Evolutionary conservation across 2,888 invertebrate species (phyloP), one percentile per base, ranked within the genome.

Genomic region (Myopa testacea): DNA sequence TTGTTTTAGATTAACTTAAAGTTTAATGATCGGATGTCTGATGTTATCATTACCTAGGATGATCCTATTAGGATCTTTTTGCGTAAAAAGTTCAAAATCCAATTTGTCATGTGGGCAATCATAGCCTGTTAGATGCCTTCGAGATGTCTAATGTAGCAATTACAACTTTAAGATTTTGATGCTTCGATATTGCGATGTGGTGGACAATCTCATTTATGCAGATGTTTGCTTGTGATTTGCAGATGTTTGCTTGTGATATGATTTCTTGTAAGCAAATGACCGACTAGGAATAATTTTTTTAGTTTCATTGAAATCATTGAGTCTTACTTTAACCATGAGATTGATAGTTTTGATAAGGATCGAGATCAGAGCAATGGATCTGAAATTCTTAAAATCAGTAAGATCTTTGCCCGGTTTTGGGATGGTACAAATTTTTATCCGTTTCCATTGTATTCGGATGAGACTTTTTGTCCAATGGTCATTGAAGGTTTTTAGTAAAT

Each of bases 71-170:
- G n/a, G n/a, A n/a, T n/a, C n/a, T n/a, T n/a, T n/a, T n/a, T n/a
- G n/a, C n/a, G n/a, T n/a, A n/a, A n/a, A n/a, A n/a, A n/a, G n/a
- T n/a, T n/a, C n/a, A n/a, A n/a, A n/a, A n/a, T n/a, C n/a, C n/a
- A n/a, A n/a, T n/a, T n/a, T n/a, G n/a, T n/a, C n/a, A n/a, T n/a
- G n/a, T n/a, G n/a, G n/a, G n/a, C n/a, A n/a, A n/a, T n/a, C n/a
- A n/a, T n/a, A n/a, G n/a, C n/a, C n/a, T n/a, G n/a, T 77, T 72
- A 58, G 77, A 77, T n/a, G 77, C 79, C 40, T 77, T 79, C 55
- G 71, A 71, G 6, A 78, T 14, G 55, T 78, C 73, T 2, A 2
- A 76, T 10, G 14, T 52, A 2, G 26, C 62, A 1, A 67, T 16
- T 1, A 70, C 8, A 12, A 78, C 70, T 14, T 76, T 45, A 58